Base-by-base conservation (phyloP, 2,797 vertebrate genomes). In the Tangara arthus region DNA sequence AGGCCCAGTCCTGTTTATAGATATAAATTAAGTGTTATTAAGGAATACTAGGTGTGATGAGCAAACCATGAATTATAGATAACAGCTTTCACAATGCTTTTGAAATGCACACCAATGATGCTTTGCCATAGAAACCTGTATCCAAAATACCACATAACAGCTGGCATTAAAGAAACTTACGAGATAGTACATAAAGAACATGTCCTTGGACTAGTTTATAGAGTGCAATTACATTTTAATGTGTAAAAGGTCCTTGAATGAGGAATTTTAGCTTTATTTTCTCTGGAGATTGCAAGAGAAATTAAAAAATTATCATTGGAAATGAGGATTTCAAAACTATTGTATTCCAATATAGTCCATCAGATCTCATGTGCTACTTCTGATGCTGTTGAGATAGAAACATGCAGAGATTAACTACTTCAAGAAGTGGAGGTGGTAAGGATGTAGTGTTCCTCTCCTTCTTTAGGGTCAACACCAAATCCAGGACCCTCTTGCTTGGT, bases 41-140 rank as follows among this genome's bases (percentile, higher is more conserved):
- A 92, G 71, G 60, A 87, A 80, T 78, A 42, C 37, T 80, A 87
- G 75, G 80, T 71, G 92, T 80, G 68, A 95, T 47, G 61, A 85
- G 69, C 69, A 89, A 87, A 78, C 28, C 39, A 37, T 15, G 12
- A 90, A 79, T 66, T 75, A 81, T 42, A 27, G 56, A 55, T 65
- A 34, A 60, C 34, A 86, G 50, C 63, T 86, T 87, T 92, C 66
- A 70, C 23, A 72, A 46, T 4, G 2, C 37, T 79, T 92, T 59
- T 69, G 50, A 93, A 86, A 86, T 41, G 68, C n/a, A 23, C 28
- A 17, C 68, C 42, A 28, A 2, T n/a, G 71, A 73, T 42, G 24
- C 8, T 68, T 77, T 75, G 49, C 50, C 39, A 80, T 4, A 57
- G 57, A 85, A 57, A 39, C 50, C n/a, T 63, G 32, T 44, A 47